A percentile compares a stretch with the other conserved stretches of the same genome.
Conservation (phyloP, 2,797 vertebrate species). For the Rhabdophis nuchalis region DNA sequence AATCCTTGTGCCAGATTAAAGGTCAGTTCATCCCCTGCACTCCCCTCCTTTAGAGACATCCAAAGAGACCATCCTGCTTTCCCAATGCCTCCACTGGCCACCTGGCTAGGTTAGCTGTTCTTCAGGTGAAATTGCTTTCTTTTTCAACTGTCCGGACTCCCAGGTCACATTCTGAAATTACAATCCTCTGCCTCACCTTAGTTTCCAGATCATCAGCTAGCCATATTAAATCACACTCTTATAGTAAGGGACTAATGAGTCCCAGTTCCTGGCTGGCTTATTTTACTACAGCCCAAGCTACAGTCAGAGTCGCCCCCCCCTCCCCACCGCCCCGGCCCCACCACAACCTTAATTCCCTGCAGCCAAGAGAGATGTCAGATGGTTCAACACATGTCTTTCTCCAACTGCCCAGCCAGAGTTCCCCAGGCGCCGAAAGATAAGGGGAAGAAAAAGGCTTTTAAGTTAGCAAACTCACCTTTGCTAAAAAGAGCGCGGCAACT, state of each 20-base stretch:
- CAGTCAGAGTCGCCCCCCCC: not conserved
- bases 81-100: too few species aligned
- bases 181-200: not conserved
- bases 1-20: not conserved
- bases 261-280: not conserved
- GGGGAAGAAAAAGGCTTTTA: too few species aligned
- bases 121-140: not conserved
- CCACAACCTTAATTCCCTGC: not conserved
- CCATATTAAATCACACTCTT: not conserved
- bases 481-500: not conserved
- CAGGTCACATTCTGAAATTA: too few species aligned
- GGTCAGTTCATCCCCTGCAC: not conserved
- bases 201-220: not conserved
- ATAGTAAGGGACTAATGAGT: not conserved
- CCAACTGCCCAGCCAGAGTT: not conserved
- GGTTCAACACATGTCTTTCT: not conserved
- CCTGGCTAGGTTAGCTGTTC: too few species aligned
- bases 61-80: not conserved
- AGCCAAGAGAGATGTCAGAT: not conserved
- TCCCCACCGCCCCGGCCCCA: not conserved
- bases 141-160: not conserved
- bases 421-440: not conserved
- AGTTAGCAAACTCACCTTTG: constrained; percentile 18
- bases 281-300: not conserved
- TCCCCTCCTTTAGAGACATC: not conserved